These are phyloP conservation scores for Pollenia labialis DNA, from an alignment of 2,888 invertebrate genomes.

Conservation along the genomic window DNA sequence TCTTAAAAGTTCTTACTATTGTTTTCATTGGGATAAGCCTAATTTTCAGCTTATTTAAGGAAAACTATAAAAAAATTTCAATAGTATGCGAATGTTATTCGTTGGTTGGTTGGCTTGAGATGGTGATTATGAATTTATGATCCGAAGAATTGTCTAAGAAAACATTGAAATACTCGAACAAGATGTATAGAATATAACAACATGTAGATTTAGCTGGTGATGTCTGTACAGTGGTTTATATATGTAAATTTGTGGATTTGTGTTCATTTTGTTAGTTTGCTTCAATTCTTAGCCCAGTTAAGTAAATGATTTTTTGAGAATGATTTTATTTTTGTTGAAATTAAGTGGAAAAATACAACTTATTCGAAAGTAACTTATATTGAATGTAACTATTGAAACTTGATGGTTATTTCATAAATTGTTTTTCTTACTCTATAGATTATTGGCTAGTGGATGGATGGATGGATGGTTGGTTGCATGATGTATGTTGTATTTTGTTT, in stretches of 20 bases:
- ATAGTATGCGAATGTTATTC: background rate
- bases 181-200: constrained; percentile 46
- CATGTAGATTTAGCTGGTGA: background rate
- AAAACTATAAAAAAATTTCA: constrained; percentile 25
- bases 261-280: background rate
- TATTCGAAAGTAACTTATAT: background rate
- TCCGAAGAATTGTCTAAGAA: constrained; percentile 62
- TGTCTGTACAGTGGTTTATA: background rate
- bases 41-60: constrained; percentile 54
- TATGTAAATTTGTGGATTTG: background rate
- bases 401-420: constrained; percentile 10
- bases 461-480: background rate
- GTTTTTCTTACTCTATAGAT: constrained; percentile 19
- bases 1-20: constrained; percentile 24
- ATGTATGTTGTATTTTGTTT: constrained; percentile 33
- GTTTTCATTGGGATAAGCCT: constrained; percentile 61
- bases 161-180: constrained; percentile 43
- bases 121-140: constrained; percentile 81
- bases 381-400: constrained; percentile 2
- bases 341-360: constrained; percentile 36
- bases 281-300: constrained; percentile 9
- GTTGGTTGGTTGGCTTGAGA: background rate
- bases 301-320: constrained; percentile 11
- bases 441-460: constrained; percentile 6
- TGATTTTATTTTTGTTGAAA: background rate